Evolutionary conservation across 2,113 vertebrate genomes (phyloP).

Genomic region (Mus spicilegus): DNA sequence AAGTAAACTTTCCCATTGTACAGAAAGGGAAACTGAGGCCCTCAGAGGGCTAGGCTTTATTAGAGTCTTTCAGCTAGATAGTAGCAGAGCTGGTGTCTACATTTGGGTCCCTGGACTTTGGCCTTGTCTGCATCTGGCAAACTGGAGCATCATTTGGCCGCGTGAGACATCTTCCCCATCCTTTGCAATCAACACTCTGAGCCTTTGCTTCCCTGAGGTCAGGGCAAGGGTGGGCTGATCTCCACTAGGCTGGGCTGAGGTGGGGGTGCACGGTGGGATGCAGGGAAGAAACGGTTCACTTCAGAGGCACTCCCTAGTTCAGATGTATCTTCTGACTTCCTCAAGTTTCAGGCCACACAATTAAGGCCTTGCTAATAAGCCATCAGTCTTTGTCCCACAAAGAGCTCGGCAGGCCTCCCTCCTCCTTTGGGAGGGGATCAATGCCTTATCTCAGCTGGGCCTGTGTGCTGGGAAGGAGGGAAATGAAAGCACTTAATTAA

Average conservation of each 20-base stretch:
- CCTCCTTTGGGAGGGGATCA: constrained; percentile 84
- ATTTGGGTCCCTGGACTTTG: background rate
- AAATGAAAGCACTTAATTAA: constrained; percentile 82
- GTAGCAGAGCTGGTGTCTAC: background rate
- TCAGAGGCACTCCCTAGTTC: background rate
- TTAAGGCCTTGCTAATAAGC: constrained; percentile 86
- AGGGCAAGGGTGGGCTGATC: background rate
- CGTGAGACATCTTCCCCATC: background rate
- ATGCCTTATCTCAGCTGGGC: constrained; percentile 85
- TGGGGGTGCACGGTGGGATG: background rate
- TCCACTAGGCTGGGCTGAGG: background rate
- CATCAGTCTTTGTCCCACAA: constrained; percentile 84
- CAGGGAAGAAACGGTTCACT: constrained; percentile 35
- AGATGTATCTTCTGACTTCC: constrained; percentile 70
- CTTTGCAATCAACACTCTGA: background rate
- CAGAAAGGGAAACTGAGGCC: constrained; percentile 14
- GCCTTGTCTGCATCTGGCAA: background rate
- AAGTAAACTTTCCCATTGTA: background rate
- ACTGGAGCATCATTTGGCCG: background rate
- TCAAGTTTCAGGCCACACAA: constrained; percentile 85
- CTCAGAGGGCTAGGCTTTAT: background rate
- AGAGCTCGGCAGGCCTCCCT: constrained; percentile 82
- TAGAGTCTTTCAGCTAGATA: background rate
- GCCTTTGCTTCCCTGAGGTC: background rate
- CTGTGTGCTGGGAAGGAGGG: constrained; percentile 75